Percentiles rank a stretch among this genome's conserved stretches.
phyloP scores from a whole-genome alignment of 1,140 invertebrate species.

The Caenorhabditis brenneri region DNA sequence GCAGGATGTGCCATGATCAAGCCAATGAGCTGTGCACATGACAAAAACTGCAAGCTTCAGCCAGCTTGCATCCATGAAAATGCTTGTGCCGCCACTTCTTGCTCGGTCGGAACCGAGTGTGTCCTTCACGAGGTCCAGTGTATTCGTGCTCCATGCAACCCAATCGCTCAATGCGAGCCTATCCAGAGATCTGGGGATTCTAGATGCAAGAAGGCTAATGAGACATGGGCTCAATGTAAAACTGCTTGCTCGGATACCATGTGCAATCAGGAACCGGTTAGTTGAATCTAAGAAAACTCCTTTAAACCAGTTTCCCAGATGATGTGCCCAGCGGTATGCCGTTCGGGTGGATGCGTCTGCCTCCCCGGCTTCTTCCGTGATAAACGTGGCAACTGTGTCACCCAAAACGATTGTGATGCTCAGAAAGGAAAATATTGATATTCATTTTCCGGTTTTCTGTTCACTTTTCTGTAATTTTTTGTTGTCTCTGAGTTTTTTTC shows the following conservation, averaged over 20 bases:
- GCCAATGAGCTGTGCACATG: neutral
- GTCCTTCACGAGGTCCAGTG: slow-evolving; percentile 37
- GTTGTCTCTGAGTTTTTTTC: neutral
- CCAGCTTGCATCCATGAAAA: neutral
- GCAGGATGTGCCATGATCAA: neutral
- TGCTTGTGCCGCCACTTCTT: neutral
- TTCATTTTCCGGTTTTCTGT: neutral
- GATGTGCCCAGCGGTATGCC: neutral
- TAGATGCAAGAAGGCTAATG: neutral
- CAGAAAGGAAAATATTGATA: neutral
- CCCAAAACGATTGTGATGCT: slow-evolving; percentile 4
- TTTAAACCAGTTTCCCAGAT: too few species aligned
- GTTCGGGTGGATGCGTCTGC: neutral
- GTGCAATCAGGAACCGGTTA: neutral
- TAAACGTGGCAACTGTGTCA: neutral
- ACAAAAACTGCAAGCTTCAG: neutral
- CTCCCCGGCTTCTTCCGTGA: neutral
- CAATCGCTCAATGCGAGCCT: slow-evolving; percentile 1
- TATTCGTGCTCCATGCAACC: slow-evolving; percentile 14
- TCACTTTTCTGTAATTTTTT: neutral
- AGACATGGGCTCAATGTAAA: neutral
- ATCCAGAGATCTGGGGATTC: neutral
- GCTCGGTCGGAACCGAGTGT: slow-evolving; percentile 2
- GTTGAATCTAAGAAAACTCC: too few species aligned
- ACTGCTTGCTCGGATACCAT: neutral